Base-by-base conservation (phyloP, 2,113 vertebrate genomes). In the Argyrosomus japonicus region DNA sequence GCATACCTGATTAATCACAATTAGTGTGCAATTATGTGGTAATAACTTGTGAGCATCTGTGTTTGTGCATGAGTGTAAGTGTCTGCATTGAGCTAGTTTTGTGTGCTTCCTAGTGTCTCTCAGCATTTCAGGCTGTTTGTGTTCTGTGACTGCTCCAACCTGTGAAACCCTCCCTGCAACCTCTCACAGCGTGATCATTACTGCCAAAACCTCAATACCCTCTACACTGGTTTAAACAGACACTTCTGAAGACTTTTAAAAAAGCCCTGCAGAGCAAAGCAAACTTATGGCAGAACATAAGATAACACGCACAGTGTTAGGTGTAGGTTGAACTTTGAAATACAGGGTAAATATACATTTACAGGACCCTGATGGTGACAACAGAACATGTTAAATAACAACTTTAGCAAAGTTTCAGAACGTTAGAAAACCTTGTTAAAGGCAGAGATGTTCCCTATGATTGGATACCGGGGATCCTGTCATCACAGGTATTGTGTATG, bases 1-100 rank as follows among this genome's bases (percentile, higher is more conserved):
- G 50, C 51, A 60, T 65, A 69, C 60, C 68, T 82, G 79, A 91
- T 90, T 77, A 87, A 89, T 92, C 85, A 89, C 82, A 87, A 90
- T 87, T 84, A 88, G 70, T 4, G 19, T 0, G 32, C 65, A 88
- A 85, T 89, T 88, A 91, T 45, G 45, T 53, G 53, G 81, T 69
- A 80, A 82, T 77, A 92, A 60, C 29, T 2, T 77, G 67, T 72
- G 81, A 78, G 72, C 69, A 85, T 85, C 79, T 83, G 79, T 88
- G 82, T 87, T 84, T 62, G 71, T 57, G 79, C 4, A 1, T 67
- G 54, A 25, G 67, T 53, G 32, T 72, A 50, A 62, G 71, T 73
- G 69, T 74, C 15, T 76, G 57, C 61, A 65, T 32, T 47, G 47
- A 61, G 56, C 58, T 81, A 1, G 23, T 58, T 70, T 74, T 32